phyloP scores from a whole-genome alignment of 2,113 vertebrate genomes.

The Ariopsis seemanni region DNA sequence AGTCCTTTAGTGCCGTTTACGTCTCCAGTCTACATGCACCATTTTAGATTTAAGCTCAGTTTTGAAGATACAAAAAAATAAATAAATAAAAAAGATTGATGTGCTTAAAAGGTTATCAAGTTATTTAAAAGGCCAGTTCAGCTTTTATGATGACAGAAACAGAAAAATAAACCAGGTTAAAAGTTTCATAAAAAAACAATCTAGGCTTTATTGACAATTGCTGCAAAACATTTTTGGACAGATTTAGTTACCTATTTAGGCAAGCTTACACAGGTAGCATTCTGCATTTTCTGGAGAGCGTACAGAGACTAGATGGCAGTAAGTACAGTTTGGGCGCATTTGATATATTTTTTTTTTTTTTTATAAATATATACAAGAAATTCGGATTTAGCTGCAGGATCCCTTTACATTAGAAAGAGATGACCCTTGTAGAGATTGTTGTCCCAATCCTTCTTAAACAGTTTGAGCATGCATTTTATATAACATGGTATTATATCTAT shows the following conservation, averaged over 20 bases:
- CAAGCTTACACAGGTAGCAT: slow-evolving; percentile 97
- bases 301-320: slow-evolving; percentile 89
- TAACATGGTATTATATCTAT: slow-evolving; percentile 66
- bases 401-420: slow-evolving; percentile 83
- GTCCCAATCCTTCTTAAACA: slow-evolving; percentile 78
- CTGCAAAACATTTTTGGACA: slow-evolving; percentile 94
- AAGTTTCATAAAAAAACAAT: slow-evolving; percentile 96
- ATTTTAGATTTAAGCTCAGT: slow-evolving; percentile 78
- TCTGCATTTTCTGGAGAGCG: slow-evolving; percentile 93
- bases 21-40: slow-evolving; percentile 76
- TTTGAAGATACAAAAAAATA: slow-evolving; percentile 63
- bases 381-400: slow-evolving; percentile 92
- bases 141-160: slow-evolving; percentile 81
- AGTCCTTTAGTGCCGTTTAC: slow-evolving; percentile 77
- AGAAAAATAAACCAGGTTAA: slow-evolving; percentile 97
- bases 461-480: slow-evolving; percentile 74
- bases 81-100: slow-evolving; percentile 69
- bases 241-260: slow-evolving; percentile 99
- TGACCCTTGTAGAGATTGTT: slow-evolving; percentile 82
- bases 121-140: slow-evolving; percentile 78
- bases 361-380: slow-evolving; percentile 90
- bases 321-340: slow-evolving; percentile 76
- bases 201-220: slow-evolving; percentile 99
- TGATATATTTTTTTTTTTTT: slow-evolving; percentile 9
- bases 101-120: slow-evolving; percentile 66